A percentile compares a stretch with the other conserved stretches of the same genome.
Conservation (phyloP, 2,888 invertebrate species). For the Gastrophysa polygoni region DNA sequence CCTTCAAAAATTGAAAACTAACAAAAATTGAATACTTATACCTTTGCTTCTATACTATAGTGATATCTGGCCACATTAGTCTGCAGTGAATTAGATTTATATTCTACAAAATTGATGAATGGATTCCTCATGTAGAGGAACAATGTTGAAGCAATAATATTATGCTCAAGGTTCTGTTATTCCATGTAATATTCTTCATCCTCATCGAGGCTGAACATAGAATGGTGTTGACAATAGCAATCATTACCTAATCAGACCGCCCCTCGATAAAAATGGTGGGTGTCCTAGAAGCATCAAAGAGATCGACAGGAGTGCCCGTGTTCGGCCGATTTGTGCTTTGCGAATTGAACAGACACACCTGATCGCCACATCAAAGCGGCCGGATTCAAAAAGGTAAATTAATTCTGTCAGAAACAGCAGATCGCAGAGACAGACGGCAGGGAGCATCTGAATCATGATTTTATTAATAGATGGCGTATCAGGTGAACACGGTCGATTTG, state of each 20-base stretch:
- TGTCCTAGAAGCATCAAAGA: neutral
- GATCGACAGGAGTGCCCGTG: neutral
- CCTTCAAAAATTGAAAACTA: too few relatives aligned
- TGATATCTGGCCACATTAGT: too few relatives aligned
- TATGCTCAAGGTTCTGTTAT: too few relatives aligned
- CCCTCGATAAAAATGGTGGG: neutral
- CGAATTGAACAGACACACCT: conserved; percentile 41
- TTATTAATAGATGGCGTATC: conserved; percentile 51
- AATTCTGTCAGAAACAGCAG: conserved; percentile 49
- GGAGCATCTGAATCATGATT: conserved; percentile 46
- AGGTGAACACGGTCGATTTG: conserved; percentile 46
- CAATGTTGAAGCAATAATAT: too few relatives aligned
- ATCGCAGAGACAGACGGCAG: conserved; percentile 32
- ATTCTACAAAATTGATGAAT: too few relatives aligned
- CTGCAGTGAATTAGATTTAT: too few relatives aligned
- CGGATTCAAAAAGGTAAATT: conserved; percentile 48
- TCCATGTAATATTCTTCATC: too few relatives aligned
- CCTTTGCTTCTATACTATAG: too few relatives aligned
- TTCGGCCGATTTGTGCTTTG: conserved; percentile 1
- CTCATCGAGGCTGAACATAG: too few relatives aligned
- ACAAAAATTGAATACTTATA: too few relatives aligned
- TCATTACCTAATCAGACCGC: neutral
- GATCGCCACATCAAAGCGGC: conserved; percentile 45
- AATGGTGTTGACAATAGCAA: neutral
- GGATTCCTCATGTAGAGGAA: too few relatives aligned